Evolutionary conservation across 2,113 vertebrate genomes (phyloP).

Genomic region (Eublepharis macularius): DNA sequence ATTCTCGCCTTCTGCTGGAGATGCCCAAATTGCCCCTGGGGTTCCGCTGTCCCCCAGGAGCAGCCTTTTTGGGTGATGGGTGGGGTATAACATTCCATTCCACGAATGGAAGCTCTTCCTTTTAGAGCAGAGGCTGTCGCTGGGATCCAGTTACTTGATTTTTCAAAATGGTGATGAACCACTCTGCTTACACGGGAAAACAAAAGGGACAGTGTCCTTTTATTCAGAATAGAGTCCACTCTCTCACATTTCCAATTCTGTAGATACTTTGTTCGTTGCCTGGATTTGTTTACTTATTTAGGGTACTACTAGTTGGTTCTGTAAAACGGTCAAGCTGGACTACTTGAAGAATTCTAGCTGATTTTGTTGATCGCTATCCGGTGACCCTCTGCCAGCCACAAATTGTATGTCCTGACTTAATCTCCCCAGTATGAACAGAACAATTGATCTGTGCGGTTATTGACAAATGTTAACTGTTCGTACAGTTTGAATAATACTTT

Average conservation of each 20-base stretch:
- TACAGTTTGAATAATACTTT: not conserved
- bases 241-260: not conserved
- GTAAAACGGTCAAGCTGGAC: no score
- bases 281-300: not conserved
- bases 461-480: not conserved
- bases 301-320: not conserved
- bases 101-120: no score
- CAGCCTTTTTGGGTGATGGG: no score
- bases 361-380: not conserved
- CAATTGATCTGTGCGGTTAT: not conserved
- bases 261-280: not conserved
- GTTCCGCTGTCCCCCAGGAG: no score
- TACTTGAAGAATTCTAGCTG: not conserved
- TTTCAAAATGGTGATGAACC: not conserved
- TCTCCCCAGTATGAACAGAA: not conserved
- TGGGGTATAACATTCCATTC: no score
- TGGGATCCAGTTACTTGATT: no score
- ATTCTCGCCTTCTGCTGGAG: no score
- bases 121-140: no score
- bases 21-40: no score
- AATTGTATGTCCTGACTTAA: not conserved
- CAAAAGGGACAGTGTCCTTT: not conserved
- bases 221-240: not conserved
- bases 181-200: not conserved
- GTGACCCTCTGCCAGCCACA: not conserved